A percentile compares a stretch with the other conserved stretches of the same genome.
Evolutionary conservation across 2,888 invertebrate species (phyloP).

Genomic region (Agrochola circellaris): DNA sequence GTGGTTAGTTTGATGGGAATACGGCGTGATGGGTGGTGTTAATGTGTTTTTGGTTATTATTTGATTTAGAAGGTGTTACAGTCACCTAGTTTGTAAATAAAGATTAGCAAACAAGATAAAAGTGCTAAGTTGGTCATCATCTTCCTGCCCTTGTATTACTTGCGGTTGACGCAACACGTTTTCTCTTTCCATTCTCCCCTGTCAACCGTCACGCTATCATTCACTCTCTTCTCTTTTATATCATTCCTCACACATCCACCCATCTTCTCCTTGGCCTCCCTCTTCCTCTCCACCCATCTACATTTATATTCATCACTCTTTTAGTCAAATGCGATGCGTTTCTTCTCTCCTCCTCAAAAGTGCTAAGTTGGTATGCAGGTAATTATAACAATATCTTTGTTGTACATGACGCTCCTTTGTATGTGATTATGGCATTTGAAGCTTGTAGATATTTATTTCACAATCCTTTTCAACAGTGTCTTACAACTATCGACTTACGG

Average conservation of each 20-base stretch:
- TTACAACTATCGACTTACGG: not conserved
- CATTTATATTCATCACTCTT: too few relatives aligned
- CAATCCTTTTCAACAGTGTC: not conserved
- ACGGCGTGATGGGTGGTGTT: constrained; percentile 20
- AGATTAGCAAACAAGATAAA: not conserved
- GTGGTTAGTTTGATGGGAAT: constrained; percentile 65
- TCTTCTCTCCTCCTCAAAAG: not conserved
- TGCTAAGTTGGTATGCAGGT: not conserved
- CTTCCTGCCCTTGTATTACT: too few relatives aligned
- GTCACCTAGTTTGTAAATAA: not conserved
- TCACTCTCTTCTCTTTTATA: too few relatives aligned
- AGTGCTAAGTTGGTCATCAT: not conserved
- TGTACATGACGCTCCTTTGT: not conserved
- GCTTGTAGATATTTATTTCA: not conserved
- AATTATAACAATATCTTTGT: too few relatives aligned
- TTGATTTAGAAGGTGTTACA: not conserved
- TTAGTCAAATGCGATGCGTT: too few relatives aligned
- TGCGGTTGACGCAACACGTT: too few relatives aligned
- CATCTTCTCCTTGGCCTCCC: too few relatives aligned
- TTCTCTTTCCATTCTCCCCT: too few relatives aligned
- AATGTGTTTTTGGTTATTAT: constrained; percentile 3
- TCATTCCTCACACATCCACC: too few relatives aligned
- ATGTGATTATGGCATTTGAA: not conserved
- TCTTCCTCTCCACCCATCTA: too few relatives aligned
- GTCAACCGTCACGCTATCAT: too few relatives aligned